Evolutionary conservation across 2,888 invertebrate genomes (phyloP), one percentile per base, ranked within the genome.

Genomic region (Odiellus spinosus): DNA sequence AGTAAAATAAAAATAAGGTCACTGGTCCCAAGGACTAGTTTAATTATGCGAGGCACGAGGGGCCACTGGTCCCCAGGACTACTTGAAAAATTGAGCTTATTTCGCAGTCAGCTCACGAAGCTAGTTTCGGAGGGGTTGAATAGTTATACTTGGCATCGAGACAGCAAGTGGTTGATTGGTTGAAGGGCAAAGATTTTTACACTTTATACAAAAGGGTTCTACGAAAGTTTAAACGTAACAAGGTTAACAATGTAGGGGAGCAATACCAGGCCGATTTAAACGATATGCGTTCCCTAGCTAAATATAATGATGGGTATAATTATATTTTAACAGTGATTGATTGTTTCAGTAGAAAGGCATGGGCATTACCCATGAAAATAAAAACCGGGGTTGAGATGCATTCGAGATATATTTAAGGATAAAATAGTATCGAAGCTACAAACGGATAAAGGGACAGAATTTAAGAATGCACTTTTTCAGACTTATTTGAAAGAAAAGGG

Each of bases 241-340:
- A 33, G 34, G 50, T 53, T 11, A 45, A 51, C 6, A 55, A 58
- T 4, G 26, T 34, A 18, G 46, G 40, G 2, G 51, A 56, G 10
- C 57, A 57, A 42, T 55, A 53, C 47, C 53, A 58, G 40, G 52
- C 55, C 2, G 59, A 59, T 44, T 40, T 58, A 5, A 55, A 49
- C 0, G 56, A 58, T 49, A 46, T 57, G 44, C 34, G 40, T 35
- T 11, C 39, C n/a, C 42, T 47, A 6, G 5, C 38, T n/a, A 32
- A 46, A 14, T 1, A 48, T 11, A 60, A 60, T 46, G 46, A 58
- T 18, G 56, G 53, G 0, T 50, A 47, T 38, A 46, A 42, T 8
- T 59, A 55, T 52, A 42, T 60, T n/a, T 42, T 60, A 8, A 56
- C 54, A 0, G 41, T 47, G 15, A 58, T 60, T 12, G 59, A 59